Percentiles rank a stretch among this genome's conserved stretches.
Evolutionary conservation across 2,113 vertebrate species (phyloP).

Genomic region (Oplegnathus fasciatus): DNA sequence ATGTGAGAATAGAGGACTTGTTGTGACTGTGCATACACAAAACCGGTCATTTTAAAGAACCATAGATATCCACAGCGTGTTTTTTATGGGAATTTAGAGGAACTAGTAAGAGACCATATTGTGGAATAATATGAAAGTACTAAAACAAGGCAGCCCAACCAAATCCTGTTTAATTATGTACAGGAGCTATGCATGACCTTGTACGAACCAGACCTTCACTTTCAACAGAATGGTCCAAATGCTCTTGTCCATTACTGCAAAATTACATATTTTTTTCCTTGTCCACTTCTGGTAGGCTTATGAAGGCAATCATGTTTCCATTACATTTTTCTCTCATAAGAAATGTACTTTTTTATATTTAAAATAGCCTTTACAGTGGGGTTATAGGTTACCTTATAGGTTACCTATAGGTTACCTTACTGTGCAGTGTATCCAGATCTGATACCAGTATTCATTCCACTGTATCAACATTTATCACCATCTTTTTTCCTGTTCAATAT

Average conservation of each 20-base stretch:
- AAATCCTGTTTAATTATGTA: slow-evolving; percentile 25
- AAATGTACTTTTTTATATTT: neutral
- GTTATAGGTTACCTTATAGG: too few relatives aligned
- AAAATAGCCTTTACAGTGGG: neutral
- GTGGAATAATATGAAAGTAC: neutral
- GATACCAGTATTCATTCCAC: slow-evolving; percentile 4
- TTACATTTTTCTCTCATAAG: neutral
- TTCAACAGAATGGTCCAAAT: neutral
- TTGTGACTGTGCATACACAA: neutral
- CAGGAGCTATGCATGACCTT: neutral
- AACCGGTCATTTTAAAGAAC: neutral
- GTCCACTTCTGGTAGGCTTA: neutral
- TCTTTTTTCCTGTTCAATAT: slow-evolving; percentile 25
- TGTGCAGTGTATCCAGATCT: slow-evolving; percentile 11
- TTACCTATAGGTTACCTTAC: neutral
- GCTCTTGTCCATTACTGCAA: neutral
- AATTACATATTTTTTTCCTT: neutral
- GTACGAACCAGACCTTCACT: slow-evolving; percentile 6
- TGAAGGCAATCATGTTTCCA: neutral
- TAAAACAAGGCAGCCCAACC: neutral
- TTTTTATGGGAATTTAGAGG: slow-evolving; percentile 1
- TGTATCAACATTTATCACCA: slow-evolving; percentile 30
- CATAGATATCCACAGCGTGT: neutral
- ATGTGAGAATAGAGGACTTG: neutral
- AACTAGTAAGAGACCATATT: neutral